phyloP scores from a whole-genome alignment of 2,113 vertebrate genomes.

The Perccottus glenii region DNA sequence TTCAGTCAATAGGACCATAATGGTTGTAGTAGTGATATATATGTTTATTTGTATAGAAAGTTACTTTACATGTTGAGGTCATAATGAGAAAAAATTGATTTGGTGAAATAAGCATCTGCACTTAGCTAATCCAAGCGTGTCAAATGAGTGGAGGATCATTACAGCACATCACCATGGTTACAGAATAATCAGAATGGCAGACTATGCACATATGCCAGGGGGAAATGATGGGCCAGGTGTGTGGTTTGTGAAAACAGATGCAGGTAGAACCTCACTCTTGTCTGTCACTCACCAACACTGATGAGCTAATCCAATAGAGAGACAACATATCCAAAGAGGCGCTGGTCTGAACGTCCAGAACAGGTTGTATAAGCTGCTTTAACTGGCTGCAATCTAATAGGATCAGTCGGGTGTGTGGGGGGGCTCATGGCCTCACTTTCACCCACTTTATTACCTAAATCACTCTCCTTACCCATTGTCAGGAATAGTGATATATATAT shows the following conservation, averaged over 20 bases:
- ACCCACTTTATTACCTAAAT: constrained; percentile 7
- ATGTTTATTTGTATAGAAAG: not conserved
- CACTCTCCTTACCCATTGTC: not conserved
- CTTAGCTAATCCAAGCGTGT: constrained; percentile 4
- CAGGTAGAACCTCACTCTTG: not conserved
- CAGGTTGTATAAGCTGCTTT: constrained; percentile 61
- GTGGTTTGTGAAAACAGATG: constrained; percentile 14
- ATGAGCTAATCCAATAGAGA: constrained; percentile 11
- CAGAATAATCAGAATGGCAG: constrained; percentile 43
- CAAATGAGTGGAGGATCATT: constrained; percentile 24
- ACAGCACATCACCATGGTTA: constrained; percentile 49
- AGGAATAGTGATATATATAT: no score
- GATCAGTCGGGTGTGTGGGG: constrained; percentile 12
- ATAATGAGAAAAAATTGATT: not conserved
- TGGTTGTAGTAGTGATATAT: not conserved
- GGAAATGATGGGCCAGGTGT: constrained; percentile 22
- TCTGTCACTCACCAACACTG: not conserved
- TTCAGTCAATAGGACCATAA: not conserved
- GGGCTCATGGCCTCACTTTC: constrained; percentile 36
- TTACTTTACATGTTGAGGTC: no score
- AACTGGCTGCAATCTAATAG: constrained; percentile 49
- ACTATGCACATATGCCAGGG: constrained; percentile 3
- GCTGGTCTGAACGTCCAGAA: constrained; percentile 30
- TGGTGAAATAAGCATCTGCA: not conserved
- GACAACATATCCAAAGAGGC: constrained; percentile 13